A percentile compares a stretch with the other conserved stretches of the same genome.
Conservation (phyloP, 2,113 vertebrate genomes). For the Neodontobutis hainanensis region DNA sequence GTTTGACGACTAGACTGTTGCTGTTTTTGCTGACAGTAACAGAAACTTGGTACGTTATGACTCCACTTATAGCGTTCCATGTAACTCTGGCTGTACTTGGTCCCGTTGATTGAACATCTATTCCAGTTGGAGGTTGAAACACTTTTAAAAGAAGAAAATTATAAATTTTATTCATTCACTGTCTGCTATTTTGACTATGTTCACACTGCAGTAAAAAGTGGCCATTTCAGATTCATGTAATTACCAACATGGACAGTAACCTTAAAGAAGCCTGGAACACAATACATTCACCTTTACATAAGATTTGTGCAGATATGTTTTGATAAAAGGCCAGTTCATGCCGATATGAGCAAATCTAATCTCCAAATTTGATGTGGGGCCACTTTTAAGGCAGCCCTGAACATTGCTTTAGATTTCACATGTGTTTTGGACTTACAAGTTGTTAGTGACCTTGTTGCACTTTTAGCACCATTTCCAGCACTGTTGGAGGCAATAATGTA, state of each 20-base stretch:
- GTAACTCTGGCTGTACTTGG: conserved; percentile 50
- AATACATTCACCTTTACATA: too few relatives aligned
- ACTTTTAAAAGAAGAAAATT: conserved; percentile 64
- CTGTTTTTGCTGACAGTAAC: conserved; percentile 42
- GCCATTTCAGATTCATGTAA: too few relatives aligned
- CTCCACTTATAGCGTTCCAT: conserved; percentile 67
- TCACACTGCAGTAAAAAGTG: not conserved
- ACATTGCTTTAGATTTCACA: not conserved
- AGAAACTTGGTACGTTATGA: conserved; percentile 74
- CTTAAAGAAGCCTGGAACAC: too few relatives aligned
- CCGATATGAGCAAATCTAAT: not conserved
- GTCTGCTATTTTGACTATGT: not conserved
- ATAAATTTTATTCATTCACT: conserved; percentile 6
- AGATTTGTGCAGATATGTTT: too few relatives aligned
- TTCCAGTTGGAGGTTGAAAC: conserved; percentile 73
- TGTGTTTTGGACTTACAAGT: conserved; percentile 72
- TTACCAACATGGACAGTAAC: too few relatives aligned
- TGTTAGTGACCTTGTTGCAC: conserved; percentile 57
- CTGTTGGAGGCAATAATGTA: conserved; percentile 71
- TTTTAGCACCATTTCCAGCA: conserved; percentile 67
- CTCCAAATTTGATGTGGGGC: too few relatives aligned
- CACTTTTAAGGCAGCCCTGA: not conserved
- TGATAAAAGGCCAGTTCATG: too few relatives aligned
- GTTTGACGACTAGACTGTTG: conserved; percentile 17
- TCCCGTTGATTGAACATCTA: conserved; percentile 40